Evolutionary conservation across 2,113 vertebrate genomes (phyloP), one percentile per base, ranked within the genome.

Genomic region (Asarcornis scutulata): DNA sequence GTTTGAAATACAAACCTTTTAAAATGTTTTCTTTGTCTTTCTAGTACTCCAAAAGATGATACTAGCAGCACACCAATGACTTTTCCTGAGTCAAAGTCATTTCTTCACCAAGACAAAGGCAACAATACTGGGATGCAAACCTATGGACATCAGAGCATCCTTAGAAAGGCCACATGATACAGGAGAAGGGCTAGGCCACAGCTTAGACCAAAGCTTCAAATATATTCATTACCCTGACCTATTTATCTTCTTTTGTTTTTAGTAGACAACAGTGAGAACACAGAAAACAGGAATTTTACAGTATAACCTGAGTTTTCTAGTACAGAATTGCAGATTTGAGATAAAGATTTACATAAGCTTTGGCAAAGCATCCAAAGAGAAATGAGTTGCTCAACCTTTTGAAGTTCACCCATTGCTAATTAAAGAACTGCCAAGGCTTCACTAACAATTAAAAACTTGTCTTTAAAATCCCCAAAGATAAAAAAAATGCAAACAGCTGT

Each of bases 351-450:
- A 67, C 69, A 60, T 86, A 89, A 92, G 85, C 60, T 86, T 88
- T 91, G 58, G 44, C 25, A 87, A 82, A 95, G 68, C 56, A 79
- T 88, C 93, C 92, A 85, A 94, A 97, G 81, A 96, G 46, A 96
- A 95, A 88, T 64, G 3, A 95, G 62, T 94, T 91, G 66, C 81
- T 89, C 95, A 96, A 86, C 91, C 91, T 95, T 96, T 88, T 95
- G 89, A 95, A 94, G 91, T 95, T 94, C 91, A 82, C 38, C 84
- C 90, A 86, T 60, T 86, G 93, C 95, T 97, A 96, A 97, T 96
- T 96, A 95, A 96, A 96, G 96, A 97, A 95, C 95, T 96, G 95
- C 90, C 95, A 97, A 92, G 76, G 88, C 88, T 96, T 97, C 94
- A 76, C 93, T 87, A 96, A 96, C 96, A 97, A 96, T 96, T 96